Evolutionary conservation across 2,888 invertebrate species (phyloP).

Genomic region (Acanthosoma haemorrhoidale): DNA sequence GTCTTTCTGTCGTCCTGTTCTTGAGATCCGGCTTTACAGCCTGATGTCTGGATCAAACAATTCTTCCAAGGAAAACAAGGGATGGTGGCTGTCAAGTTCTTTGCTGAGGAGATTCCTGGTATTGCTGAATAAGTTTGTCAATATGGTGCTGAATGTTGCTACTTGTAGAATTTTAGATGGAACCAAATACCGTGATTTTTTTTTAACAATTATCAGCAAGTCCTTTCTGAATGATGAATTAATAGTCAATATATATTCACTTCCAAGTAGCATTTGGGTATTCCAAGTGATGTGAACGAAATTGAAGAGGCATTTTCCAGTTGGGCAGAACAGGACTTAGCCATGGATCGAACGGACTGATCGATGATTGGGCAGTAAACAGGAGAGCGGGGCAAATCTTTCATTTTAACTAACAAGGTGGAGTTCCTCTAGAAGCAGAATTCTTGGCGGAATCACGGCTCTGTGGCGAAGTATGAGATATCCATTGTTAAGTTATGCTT

Average conservation of each 20-base stretch:
- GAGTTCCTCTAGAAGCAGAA: constrained; percentile 11
- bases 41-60: constrained; percentile 14
- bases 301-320: constrained; percentile 21
- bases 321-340: constrained; percentile 34
- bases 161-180: constrained; percentile 27
- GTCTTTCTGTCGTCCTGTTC: not conserved
- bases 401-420: not conserved
- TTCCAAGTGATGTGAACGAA: constrained; percentile 36
- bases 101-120: not conserved
- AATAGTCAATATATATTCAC: constrained; percentile 40
- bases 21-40: constrained; percentile 14
- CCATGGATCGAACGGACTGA: constrained; percentile 21
- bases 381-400: not conserved
- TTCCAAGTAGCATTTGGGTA: constrained; percentile 39
- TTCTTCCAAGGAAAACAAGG: constrained; percentile 15
- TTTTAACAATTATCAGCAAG: constrained; percentile 41
- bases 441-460: constrained; percentile 14
- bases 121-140: not conserved
- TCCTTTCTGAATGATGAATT: constrained; percentile 34
- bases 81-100: constrained; percentile 14
- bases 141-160: not conserved
- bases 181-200: constrained; percentile 35
- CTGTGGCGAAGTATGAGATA: not conserved
- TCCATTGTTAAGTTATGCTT: not conserved
- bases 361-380: not conserved